A percentile compares a stretch with the other conserved stretches of the same genome.
These are phyloP conservation scores for Ptychoptera contaminata DNA, from an alignment of 2,888 invertebrate genomes.

Conservation along the genomic window DNA sequence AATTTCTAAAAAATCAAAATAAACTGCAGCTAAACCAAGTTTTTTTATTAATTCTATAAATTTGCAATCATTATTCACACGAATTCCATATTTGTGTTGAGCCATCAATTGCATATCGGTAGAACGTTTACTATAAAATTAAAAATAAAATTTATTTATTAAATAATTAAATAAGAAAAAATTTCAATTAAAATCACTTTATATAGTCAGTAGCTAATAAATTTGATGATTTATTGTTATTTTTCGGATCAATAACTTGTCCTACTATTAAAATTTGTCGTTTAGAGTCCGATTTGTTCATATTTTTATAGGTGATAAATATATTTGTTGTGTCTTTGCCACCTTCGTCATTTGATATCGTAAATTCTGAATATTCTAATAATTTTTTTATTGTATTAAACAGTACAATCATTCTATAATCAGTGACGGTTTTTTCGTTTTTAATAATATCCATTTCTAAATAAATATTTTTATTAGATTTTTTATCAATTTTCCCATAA, in stretches of 20 bases:
- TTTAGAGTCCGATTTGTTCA: too few relatives aligned
- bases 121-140: slow-evolving; percentile 34
- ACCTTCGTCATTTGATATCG: slow-evolving; percentile 20
- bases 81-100: slow-evolving; percentile 48
- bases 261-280: slow-evolving; percentile 33
- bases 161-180: slow-evolving; percentile 14
- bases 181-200: slow-evolving; percentile 9
- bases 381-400: slow-evolving; percentile 21
- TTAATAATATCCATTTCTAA: too few relatives aligned
- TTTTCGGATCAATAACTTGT: slow-evolving; percentile 39
- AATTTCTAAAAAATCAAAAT: slow-evolving; percentile 50
- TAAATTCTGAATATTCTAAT: slow-evolving; percentile 24
- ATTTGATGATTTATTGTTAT: slow-evolving; percentile 35
- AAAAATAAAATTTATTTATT: background rate
- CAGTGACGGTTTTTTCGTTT: too few relatives aligned
- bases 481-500: too few relatives aligned
- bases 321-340: slow-evolving; percentile 23
- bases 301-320: too few relatives aligned
- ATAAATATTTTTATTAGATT: too few relatives aligned
- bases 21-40: slow-evolving; percentile 47
- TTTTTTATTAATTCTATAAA: slow-evolving; percentile 40
- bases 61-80: slow-evolving; percentile 32
- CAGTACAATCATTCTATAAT: too few relatives aligned
- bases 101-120: slow-evolving; percentile 48
- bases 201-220: slow-evolving; percentile 35